Base-by-base conservation (phyloP, 1,140 invertebrate genomes). In the Drosophila eugracilis region DNA sequence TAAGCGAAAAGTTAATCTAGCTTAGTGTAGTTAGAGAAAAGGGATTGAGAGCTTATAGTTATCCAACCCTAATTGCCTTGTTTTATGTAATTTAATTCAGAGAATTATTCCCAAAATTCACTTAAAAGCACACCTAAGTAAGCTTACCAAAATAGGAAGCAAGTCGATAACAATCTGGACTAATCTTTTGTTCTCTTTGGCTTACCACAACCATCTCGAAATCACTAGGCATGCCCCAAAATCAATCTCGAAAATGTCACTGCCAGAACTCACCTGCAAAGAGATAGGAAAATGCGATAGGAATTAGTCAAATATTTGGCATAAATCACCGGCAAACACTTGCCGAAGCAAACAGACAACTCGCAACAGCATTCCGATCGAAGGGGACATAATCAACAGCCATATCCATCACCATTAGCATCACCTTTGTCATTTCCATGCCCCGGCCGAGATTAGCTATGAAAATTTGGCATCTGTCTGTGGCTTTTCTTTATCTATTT, bases 381-480 rank as follows among this genome's bases (percentile, higher is more conserved):
- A 26, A 26, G 22, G 28, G 21, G 26, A 66, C 50, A 65, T 36
- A 62, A 73, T 74, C 65, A 28, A 52, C 47, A 10, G 47, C 28
- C 22, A 53, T 69, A 69, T 69, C 62, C 50, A 70, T 70, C 65
- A 70, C 65, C 65, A 72, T 65, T 75, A 55, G 44, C 71, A 75
- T 75, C 71, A 75, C 71, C 71, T 75, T 75, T 75, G 71, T 75
- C 71, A 75, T 75, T 74, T 75, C 42, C 71, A 75, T 75, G 72
- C 60, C 48, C 59, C 34, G 45, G 22, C 72, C 52, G 28, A 34
- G 58, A 65, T 74, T 65, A 53, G 57, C 59, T 48, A 34, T n/a
- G 69, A 48, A 73, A 73, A 57, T 66, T 67, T 52, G 50, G 71
- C 71, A 66, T 57, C 49, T 75, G 71, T 66, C 37, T 41, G 44